These are phyloP conservation scores for Pollachius pollachius DNA, from an alignment of 2,113 vertebrate species.

Conservation along the genomic window DNA sequence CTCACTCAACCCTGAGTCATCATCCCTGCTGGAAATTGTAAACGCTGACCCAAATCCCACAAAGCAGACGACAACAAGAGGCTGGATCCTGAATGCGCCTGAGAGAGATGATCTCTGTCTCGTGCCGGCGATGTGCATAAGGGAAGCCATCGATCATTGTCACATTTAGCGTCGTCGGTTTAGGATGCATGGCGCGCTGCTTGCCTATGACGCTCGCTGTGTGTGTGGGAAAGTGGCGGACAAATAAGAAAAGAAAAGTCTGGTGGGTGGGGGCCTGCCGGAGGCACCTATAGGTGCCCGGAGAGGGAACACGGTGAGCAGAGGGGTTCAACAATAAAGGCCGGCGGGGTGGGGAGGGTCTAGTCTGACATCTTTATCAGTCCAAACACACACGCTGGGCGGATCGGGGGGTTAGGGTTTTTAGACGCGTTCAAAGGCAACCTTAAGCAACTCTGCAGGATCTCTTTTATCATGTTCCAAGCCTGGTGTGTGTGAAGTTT, in stretches of 20 bases:
- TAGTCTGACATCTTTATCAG: conserved; percentile 65
- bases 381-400: conserved; percentile 45
- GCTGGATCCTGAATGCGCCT: too few species aligned
- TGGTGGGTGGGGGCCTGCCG: conserved; percentile 20
- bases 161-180: too few species aligned
- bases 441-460: conserved; percentile 37
- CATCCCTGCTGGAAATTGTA: too few species aligned
- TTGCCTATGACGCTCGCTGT: too few species aligned
- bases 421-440: conserved; percentile 47
- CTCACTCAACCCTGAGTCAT: not conserved
- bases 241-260: not conserved
- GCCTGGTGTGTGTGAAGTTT: not conserved
- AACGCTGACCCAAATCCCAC: too few species aligned
- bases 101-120: too few species aligned
- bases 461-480: conserved; percentile 10
- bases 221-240: not conserved
- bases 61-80: too few species aligned
- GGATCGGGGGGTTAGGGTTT: conserved; percentile 13
- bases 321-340: conserved; percentile 42
- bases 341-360: conserved; percentile 17
- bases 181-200: too few species aligned
- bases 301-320: conserved; percentile 34
- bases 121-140: too few species aligned
- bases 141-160: too few species aligned
- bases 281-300: conserved; percentile 42